Conservation (phyloP, 2,797 vertebrate species). For the Acridotheres tristis region DNA sequence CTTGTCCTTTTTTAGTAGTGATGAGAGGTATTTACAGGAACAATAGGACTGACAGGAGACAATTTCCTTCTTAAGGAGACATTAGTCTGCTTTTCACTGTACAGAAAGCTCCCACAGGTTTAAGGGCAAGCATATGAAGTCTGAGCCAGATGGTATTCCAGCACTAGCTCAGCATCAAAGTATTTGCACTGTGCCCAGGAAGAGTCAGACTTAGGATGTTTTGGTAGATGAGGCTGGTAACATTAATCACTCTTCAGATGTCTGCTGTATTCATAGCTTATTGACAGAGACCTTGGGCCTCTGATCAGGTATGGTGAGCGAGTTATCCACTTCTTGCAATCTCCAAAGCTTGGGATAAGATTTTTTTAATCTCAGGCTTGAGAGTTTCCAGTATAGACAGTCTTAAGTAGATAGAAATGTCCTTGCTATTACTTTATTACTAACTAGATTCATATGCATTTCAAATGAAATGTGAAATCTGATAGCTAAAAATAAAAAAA, state of each 20-base stretch:
- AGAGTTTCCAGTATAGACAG: not conserved
- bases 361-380: not conserved
- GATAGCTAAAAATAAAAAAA: not conserved
- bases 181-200: not conserved
- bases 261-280: not conserved
- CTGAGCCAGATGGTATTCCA: not conserved
- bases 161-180: not conserved
- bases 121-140: not conserved
- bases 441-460: not conserved
- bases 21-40: slow-evolving; percentile 13
- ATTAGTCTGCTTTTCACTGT: not conserved
- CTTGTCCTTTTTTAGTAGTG: not conserved
- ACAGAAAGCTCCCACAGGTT: not conserved
- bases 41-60: not conserved
- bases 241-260: not conserved
- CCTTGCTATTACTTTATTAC: not conserved
- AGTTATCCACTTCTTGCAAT: not conserved
- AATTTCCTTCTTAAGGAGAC: not conserved
- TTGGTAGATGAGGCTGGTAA: not conserved
- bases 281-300: not conserved
- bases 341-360: not conserved
- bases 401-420: not conserved
- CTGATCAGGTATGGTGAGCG: not conserved
- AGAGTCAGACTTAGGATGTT: not conserved
- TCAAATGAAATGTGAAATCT: slow-evolving; percentile 7